Percentiles rank a stretch among this genome's conserved stretches.
phyloP scores from a whole-genome alignment of 2,797 vertebrate species.

The Cyprinodon diabolis region DNA sequence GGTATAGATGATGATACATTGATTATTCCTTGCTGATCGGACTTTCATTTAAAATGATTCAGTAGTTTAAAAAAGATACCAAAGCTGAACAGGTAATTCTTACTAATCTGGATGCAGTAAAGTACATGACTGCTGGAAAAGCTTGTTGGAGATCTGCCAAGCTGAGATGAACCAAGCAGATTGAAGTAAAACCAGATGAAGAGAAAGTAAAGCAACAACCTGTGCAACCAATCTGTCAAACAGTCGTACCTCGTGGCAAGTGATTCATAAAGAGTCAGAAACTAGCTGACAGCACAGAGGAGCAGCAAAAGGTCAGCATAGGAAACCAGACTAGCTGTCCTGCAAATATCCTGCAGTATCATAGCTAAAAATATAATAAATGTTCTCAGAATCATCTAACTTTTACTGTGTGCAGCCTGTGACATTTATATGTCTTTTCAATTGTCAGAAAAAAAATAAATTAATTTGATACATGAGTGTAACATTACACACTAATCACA shows the following conservation, averaged over 20 bases:
- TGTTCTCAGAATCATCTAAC: too few relatives aligned
- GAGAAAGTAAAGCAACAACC: slow-evolving; percentile 59
- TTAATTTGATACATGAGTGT: too few relatives aligned
- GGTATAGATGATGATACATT: too few relatives aligned
- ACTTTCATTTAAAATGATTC: not conserved
- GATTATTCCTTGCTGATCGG: too few relatives aligned
- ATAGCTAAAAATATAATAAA: not conserved
- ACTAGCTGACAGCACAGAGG: slow-evolving; percentile 38
- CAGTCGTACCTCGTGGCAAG: slow-evolving; percentile 33
- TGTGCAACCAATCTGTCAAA: slow-evolving; percentile 55
- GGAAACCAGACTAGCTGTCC: slow-evolving; percentile 22
- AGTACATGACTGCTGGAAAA: slow-evolving; percentile 42
- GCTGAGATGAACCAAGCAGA: slow-evolving; percentile 54
- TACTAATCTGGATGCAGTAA: slow-evolving; percentile 39
- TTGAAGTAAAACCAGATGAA: slow-evolving; percentile 41
- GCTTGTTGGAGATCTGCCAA: slow-evolving; percentile 61
- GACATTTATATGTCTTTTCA: too few relatives aligned
- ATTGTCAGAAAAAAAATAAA: too few relatives aligned
- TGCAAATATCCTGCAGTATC: slow-evolving; percentile 14
- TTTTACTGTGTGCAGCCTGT: not conserved
- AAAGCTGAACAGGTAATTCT: slow-evolving; percentile 58
- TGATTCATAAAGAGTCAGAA: slow-evolving; percentile 52
- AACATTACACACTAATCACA: too few relatives aligned
- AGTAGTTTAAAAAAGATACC: slow-evolving; percentile 48
- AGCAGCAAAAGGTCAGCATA: slow-evolving; percentile 45